Conservation (phyloP, 2,113 vertebrate genomes). For the Pan troglodytes region NHGRI_mPanTro3-v2.1_pri NC_072417.2:14297001-14297500, state of each 20-base stretch:
- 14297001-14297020: no score
- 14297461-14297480: no score
- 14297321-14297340: neutral
- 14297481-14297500: no score
- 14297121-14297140: neutral
- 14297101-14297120: neutral
- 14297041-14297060: no score
- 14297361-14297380: no score
- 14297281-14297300: neutral
- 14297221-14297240: neutral
- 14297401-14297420: no score
- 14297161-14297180: neutral
- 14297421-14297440: no score
- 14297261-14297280: neutral
- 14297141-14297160: neutral
- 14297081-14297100: no score
- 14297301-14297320: neutral
- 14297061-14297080: no score
- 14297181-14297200: neutral
- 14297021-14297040: no score
- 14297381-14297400: no score
- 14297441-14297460: no score
- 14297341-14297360: neutral
- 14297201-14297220: neutral
- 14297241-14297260: conserved; percentile 10